Percentiles rank a stretch among this genome's conserved stretches.
phyloP scores from a whole-genome alignment of 2,888 invertebrate species.

The Plebejus melissa region DNA sequence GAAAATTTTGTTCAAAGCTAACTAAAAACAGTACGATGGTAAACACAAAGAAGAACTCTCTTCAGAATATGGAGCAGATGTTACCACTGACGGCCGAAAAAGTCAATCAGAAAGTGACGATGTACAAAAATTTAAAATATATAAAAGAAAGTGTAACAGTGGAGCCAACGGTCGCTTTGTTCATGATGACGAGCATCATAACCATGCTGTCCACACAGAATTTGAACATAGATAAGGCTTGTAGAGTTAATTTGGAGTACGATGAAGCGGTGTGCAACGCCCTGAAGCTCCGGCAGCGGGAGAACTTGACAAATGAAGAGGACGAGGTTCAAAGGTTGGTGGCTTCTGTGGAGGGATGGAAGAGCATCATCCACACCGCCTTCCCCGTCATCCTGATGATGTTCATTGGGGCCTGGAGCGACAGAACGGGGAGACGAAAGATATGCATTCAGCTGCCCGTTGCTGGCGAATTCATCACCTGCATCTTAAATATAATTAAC shows the following conservation, averaged over 20 bases:
- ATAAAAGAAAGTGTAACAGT: conserved; percentile 2
- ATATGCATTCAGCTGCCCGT: conserved; percentile 17
- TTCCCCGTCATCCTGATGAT: conserved; percentile 44
- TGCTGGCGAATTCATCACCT: conserved; percentile 7
- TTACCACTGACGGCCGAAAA: neutral
- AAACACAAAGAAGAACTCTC: neutral
- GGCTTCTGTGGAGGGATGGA: conserved; percentile 75
- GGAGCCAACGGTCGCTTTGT: conserved; percentile 48
- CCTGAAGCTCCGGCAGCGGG: conserved; percentile 82
- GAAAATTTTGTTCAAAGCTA: neutral
- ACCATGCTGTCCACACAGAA: conserved; percentile 89
- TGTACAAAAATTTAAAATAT: neutral
- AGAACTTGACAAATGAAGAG: conserved; percentile 82
- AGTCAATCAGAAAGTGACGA: neutral
- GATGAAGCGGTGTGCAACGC: conserved; percentile 84
- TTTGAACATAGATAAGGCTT: conserved; percentile 90
- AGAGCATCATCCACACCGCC: conserved; percentile 72
- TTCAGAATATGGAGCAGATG: conserved; percentile 4
- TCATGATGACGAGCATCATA: conserved; percentile 81
- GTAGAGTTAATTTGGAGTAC: conserved; percentile 86
- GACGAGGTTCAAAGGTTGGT: conserved; percentile 79
- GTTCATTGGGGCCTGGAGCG: conserved; percentile 81
- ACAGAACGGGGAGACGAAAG: conserved; percentile 63
- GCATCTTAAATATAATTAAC: conserved; percentile 17
- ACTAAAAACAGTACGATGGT: neutral